A percentile compares a stretch with the other conserved stretches of the same genome.
phyloP scores from a whole-genome alignment of 2,113 vertebrate species.

The Pitta sordida region DNA sequence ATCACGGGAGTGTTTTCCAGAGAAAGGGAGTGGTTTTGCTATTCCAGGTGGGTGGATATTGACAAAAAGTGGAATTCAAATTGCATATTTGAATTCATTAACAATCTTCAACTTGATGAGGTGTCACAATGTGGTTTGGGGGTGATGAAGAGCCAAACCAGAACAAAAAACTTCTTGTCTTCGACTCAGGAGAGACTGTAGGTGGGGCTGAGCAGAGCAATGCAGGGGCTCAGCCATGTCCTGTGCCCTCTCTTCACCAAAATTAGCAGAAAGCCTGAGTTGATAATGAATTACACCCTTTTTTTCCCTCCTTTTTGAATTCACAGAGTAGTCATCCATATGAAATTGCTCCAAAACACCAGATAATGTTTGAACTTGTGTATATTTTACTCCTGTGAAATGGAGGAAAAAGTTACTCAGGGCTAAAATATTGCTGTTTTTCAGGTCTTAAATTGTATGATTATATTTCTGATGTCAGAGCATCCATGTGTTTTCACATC shows the following conservation, averaged over 20 bases:
- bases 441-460: neutral
- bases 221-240: neutral
- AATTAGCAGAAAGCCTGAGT: accelerated
- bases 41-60: accelerated
- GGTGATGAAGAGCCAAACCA: neutral
- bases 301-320: neutral
- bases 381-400: neutral
- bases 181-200: neutral
- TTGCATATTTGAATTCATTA: neutral
- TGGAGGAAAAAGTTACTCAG: neutral
- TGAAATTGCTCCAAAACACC: neutral
- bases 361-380: neutral
- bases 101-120: neutral
- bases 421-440: neutral
- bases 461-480: neutral
- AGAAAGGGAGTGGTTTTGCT: neutral
- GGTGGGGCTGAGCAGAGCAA: neutral
- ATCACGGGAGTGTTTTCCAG: neutral
- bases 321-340: neutral
- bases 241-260: neutral
- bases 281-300: neutral
- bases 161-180: neutral
- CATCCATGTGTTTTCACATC: neutral
- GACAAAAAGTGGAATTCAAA: neutral
- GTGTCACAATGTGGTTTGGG: neutral